Percentiles rank a stretch among this genome's conserved stretches.
Conservation (phyloP, 2,797 vertebrate genomes). For the Lithobates sylvaticus region DNA sequence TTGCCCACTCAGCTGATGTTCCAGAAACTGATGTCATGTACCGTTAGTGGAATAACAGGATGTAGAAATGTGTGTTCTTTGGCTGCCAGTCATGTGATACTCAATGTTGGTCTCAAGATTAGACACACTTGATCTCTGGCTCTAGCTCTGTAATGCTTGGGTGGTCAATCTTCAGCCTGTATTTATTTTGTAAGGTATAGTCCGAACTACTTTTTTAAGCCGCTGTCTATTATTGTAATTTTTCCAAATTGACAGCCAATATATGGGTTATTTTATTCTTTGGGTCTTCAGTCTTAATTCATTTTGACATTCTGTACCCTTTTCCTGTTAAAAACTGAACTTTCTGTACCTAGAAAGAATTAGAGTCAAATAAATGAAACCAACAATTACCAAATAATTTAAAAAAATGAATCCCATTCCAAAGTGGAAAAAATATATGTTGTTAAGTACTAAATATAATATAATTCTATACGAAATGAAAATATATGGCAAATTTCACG, state of each 20-base stretch:
- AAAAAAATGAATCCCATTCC: too few relatives aligned
- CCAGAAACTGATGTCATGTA: neutral
- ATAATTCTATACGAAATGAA: too few relatives aligned
- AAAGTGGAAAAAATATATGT: too few relatives aligned
- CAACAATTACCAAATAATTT: too few relatives aligned
- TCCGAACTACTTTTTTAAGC: neutral
- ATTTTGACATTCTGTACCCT: neutral
- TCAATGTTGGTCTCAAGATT: too few relatives aligned
- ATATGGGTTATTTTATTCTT: conserved; percentile 9
- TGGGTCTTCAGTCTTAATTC: neutral
- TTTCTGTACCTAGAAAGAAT: too few relatives aligned
- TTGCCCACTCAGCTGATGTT: neutral
- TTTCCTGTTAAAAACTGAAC: neutral
- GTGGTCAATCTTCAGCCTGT: conserved; percentile 13
- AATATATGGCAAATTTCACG: too few relatives aligned
- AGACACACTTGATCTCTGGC: neutral
- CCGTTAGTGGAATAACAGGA: neutral
- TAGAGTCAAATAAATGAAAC: too few relatives aligned
- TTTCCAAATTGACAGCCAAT: neutral
- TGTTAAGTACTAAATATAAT: too few relatives aligned
- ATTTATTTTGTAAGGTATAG: conserved; percentile 25
- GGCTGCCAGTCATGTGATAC: neutral
- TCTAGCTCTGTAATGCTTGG: neutral
- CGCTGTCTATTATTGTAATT: conserved; percentile 1
- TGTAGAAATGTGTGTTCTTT: conserved; percentile 4